These are phyloP conservation scores for Cepaea nemoralis DNA, from an alignment of 1,140 invertebrate species.

Conservation along the genomic window DNA sequence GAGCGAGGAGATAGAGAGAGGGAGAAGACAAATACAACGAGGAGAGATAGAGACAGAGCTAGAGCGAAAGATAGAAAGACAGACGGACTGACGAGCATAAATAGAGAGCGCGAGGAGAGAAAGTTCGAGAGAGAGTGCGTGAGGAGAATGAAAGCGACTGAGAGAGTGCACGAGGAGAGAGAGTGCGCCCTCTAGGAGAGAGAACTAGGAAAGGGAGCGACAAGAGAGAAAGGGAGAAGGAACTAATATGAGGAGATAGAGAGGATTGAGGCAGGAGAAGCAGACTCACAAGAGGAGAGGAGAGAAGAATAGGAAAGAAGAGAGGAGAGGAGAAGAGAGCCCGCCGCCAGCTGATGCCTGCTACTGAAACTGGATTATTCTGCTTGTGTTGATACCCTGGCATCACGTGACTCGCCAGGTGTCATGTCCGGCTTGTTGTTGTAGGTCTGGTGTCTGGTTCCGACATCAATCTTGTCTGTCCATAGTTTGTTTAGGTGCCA, in stretches of 20 bases:
- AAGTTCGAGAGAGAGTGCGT: too few relatives aligned
- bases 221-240: not conserved
- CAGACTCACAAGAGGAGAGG: not conserved
- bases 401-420: too few relatives aligned
- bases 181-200: too few relatives aligned
- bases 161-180: too few relatives aligned
- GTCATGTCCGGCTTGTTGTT: not conserved
- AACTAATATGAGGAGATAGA: not conserved
- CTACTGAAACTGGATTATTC: too few relatives aligned
- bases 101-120: too few relatives aligned
- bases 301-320: not conserved
- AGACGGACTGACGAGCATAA: too few relatives aligned
- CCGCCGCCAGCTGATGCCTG: too few relatives aligned
- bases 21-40: not conserved
- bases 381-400: too few relatives aligned
- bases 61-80: not conserved
- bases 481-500: not conserved
- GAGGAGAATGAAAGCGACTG: not conserved
- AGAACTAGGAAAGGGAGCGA: not conserved
- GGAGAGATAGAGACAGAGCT: not conserved
- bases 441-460: not conserved
- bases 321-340: not conserved
- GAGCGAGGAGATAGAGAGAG: not conserved
- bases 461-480: not conserved
- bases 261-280: not conserved